These are phyloP conservation scores for Ochotona princeps DNA, from an alignment of 2,113 vertebrate genomes.

Conservation along the genomic window DNA sequence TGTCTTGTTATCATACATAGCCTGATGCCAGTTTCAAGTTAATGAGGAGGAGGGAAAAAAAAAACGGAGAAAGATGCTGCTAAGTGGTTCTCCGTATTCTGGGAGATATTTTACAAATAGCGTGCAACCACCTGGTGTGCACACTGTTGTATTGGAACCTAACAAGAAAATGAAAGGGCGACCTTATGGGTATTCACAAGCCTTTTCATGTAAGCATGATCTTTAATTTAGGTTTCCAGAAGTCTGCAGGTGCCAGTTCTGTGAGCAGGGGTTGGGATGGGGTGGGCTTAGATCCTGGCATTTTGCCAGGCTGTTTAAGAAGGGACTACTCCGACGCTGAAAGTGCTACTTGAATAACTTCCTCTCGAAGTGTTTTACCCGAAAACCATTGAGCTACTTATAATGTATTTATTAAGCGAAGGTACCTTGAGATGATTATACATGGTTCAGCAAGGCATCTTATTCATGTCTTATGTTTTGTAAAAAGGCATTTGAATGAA, in stretches of 20 bases:
- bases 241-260: background rate
- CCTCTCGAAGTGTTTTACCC: constrained; percentile 2
- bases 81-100: background rate
- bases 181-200: background rate
- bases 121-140: background rate
- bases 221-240: background rate
- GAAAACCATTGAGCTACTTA: constrained; percentile 49
- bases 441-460: constrained; percentile 22
- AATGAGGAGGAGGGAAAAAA: background rate
- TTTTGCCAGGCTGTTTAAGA: background rate
- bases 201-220: background rate
- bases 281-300: background rate
- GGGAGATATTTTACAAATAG: background rate
- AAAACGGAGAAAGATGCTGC: constrained; percentile 48
- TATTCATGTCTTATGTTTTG: constrained; percentile 28
- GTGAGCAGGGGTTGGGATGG: background rate
- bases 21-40: constrained; percentile 22
- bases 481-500: constrained; percentile 66
- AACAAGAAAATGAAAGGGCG: background rate
- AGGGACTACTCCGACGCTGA: background rate
- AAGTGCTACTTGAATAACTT: background rate
- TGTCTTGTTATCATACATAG: background rate
- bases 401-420: constrained; percentile 46
- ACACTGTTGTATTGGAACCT: background rate
- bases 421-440: background rate